Evolutionary conservation across 2,797 vertebrate genomes (phyloP).

Genomic region (Centropyge bicolor): DNA sequence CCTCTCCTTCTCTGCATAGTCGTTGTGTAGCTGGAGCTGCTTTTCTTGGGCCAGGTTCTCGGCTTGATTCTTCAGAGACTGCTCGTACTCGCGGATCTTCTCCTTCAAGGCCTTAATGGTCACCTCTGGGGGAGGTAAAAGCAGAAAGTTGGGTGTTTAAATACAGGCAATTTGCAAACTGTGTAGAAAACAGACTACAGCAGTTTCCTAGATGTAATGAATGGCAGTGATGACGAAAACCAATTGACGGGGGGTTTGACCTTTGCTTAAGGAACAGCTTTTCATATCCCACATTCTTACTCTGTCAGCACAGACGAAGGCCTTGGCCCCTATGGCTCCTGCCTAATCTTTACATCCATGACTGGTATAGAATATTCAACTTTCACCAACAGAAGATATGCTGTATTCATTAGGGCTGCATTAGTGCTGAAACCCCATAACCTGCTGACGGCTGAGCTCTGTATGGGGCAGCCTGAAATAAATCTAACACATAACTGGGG

Average conservation of each 20-base stretch:
- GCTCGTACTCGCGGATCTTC: slow-evolving; percentile 98
- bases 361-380: slow-evolving; percentile 65
- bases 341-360: slow-evolving; percentile 70
- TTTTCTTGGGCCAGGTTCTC: slow-evolving; percentile 97
- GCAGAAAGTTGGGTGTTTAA: slow-evolving; percentile 5
- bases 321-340: slow-evolving; percentile 53
- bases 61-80: slow-evolving; percentile 96
- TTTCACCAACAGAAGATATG: slow-evolving; percentile 67
- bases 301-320: slow-evolving; percentile 60
- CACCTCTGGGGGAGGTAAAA: slow-evolving; percentile 87
- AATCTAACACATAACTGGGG: slow-evolving; percentile 84
- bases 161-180: slow-evolving; percentile 16
- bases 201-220: slow-evolving; percentile 40
- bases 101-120: slow-evolving; percentile 99
- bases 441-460: slow-evolving; percentile 76
- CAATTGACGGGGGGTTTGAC: slow-evolving; percentile 44
- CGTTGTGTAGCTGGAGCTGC: slow-evolving; percentile 96
- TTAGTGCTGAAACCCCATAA: slow-evolving; percentile 80
- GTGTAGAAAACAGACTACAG: slow-evolving; percentile 19
- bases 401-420: slow-evolving; percentile 81
- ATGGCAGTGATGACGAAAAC: slow-evolving; percentile 51
- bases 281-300: slow-evolving; percentile 65
- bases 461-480: slow-evolving; percentile 78
- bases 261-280: slow-evolving; percentile 58
- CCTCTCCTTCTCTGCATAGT: slow-evolving; percentile 99